A percentile compares a stretch with the other conserved stretches of the same genome.
Conservation (phyloP, 2,797 vertebrate genomes). For the Helicolenus hilgendorfi region DNA sequence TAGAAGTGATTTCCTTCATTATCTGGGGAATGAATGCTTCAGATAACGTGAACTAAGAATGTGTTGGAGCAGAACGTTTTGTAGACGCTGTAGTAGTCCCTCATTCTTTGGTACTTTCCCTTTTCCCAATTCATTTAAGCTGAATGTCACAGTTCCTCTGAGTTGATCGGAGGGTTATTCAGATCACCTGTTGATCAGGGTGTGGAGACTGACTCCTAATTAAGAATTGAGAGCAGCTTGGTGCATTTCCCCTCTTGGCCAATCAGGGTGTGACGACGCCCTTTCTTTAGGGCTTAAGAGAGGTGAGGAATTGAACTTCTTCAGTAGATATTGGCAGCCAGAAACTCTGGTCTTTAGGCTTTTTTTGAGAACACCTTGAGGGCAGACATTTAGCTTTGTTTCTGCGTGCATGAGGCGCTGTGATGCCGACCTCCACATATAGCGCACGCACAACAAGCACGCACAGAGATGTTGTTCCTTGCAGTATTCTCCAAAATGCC, state of each 20-base stretch:
- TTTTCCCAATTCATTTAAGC: not conserved
- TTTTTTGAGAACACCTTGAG: not conserved
- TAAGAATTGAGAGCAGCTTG: not conserved
- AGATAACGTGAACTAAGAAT: not conserved
- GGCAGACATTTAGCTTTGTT: not conserved
- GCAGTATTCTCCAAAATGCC: not conserved
- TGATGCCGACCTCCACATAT: too few relatives aligned
- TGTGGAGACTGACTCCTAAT: too few relatives aligned
- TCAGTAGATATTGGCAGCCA: not conserved
- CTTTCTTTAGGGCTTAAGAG: not conserved
- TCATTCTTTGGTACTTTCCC: not conserved
- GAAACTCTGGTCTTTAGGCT: not conserved
- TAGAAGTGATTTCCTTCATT: not conserved
- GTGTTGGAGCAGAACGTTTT: not conserved
- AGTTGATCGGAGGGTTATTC: not conserved
- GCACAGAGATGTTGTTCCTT: not conserved
- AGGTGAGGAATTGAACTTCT: not conserved
- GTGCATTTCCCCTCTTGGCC: not conserved
- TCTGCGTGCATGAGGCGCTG: rapidly evolving
- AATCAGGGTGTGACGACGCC: not conserved
- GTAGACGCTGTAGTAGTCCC: not conserved
- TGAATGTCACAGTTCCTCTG: not conserved
- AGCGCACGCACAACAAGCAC: not conserved
- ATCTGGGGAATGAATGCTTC: not conserved
- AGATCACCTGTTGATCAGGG: too few relatives aligned